A percentile compares a stretch with the other conserved stretches of the same genome.
These are phyloP conservation scores for Neria commutata DNA, from an alignment of 2,888 invertebrate species.

Conservation along the genomic window DNA sequence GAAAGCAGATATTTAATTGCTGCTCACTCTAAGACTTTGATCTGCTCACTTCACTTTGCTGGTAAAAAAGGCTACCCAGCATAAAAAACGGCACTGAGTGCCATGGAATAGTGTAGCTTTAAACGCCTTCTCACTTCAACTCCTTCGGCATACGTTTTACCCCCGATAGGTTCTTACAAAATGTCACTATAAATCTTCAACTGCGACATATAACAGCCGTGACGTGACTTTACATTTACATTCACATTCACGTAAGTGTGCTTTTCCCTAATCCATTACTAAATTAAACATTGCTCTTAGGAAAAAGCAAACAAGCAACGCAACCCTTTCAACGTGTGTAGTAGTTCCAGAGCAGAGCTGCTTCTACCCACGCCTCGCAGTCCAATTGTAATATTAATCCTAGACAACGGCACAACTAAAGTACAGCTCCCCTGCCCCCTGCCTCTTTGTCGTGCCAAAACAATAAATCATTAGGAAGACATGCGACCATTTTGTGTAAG, in stretches of 20 bases:
- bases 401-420: neutral
- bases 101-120: no score
- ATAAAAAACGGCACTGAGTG: no score
- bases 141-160: no score
- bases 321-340: conserved; percentile 24
- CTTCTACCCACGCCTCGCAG: conserved; percentile 19
- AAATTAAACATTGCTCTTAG: conserved; percentile 56
- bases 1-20: no score
- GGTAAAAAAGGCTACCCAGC: no score
- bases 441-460: conserved; percentile 40
- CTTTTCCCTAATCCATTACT: conserved; percentile 56
- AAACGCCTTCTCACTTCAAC: no score
- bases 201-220: conserved; percentile 12
- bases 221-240: conserved; percentile 50
- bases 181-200: conserved; percentile 51
- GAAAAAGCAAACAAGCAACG: conserved; percentile 49
- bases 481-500: conserved; percentile 9
- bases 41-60: no score
- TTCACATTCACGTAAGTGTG: conserved; percentile 2
- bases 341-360: conserved; percentile 2
- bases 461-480: conserved; percentile 49
- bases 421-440: neutral
- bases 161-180: conserved; percentile 30
- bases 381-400: conserved; percentile 19
- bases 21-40: no score